phyloP scores from a whole-genome alignment of 2,113 vertebrate species.

The Atlantisia rogersi region DNA sequence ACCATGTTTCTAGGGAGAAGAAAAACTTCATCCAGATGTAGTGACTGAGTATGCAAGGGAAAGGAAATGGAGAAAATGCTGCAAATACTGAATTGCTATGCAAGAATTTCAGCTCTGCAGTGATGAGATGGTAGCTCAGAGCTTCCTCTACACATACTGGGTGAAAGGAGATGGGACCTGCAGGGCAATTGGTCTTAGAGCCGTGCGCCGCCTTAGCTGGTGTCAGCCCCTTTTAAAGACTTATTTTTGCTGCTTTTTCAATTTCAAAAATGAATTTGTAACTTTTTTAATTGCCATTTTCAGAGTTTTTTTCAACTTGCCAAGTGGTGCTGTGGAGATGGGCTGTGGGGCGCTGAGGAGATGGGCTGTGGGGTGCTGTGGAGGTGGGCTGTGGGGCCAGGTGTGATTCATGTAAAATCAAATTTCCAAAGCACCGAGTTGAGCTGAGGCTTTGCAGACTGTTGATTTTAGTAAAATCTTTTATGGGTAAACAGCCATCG shows the following conservation, averaged over 20 bases:
- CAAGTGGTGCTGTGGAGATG: constrained; percentile 35
- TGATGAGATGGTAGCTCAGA: neutral
- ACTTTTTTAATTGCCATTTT: neutral
- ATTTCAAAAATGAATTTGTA: neutral
- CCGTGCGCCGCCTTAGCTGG: rapidly evolving
- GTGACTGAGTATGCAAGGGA: neutral
- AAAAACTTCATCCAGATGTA: constrained; percentile 8
- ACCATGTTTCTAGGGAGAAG: neutral
- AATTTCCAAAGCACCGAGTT: constrained; percentile 30
- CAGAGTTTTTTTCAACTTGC: constrained; percentile 40
- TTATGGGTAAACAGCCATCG: constrained; percentile 55
- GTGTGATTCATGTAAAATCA: constrained; percentile 59
- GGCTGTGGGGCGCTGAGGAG: no score
- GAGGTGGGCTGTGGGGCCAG: constrained; percentile 20
- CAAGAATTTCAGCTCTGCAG: neutral
- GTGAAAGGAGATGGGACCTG: neutral
- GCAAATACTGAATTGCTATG: neutral
- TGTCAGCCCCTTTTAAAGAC: neutral
- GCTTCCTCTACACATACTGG: rapidly evolving
- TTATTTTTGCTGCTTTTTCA: neutral
- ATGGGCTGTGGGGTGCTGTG: constrained; percentile 40
- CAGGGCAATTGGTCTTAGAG: neutral
- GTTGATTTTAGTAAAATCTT: constrained; percentile 66
- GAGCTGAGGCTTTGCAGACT: constrained; percentile 49
- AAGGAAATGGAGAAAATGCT: neutral